These are phyloP conservation scores for Stichodactyla helianthus DNA, from an alignment of 64 coral and sea anemone species.

Conservation along the genomic window DNA sequence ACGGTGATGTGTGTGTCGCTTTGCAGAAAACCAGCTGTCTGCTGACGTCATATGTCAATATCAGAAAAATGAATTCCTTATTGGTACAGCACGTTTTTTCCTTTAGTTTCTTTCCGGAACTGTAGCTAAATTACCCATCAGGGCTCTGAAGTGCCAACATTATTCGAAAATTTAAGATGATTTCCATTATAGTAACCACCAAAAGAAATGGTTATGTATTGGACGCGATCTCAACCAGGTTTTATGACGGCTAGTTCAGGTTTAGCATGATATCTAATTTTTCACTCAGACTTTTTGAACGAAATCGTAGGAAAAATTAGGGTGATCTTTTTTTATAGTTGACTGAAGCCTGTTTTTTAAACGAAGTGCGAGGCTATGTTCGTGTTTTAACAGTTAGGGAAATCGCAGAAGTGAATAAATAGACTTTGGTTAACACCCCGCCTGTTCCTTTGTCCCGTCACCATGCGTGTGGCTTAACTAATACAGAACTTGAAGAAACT, in stretches of 20 bases:
- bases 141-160: not conserved
- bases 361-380: not conserved
- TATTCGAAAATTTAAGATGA: not conserved
- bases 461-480: not conserved
- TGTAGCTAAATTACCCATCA: not conserved
- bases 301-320: not conserved
- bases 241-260: not conserved
- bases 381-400: not conserved
- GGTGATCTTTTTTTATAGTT: not conserved
- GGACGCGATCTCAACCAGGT: not conserved
- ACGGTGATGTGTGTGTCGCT: not conserved
- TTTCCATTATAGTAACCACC: not conserved
- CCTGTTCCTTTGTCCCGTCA: not conserved
- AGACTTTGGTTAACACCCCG: not conserved
- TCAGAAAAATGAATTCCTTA: not conserved
- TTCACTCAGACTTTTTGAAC: not conserved
- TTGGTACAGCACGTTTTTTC: not conserved
- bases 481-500: not conserved
- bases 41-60: not conserved
- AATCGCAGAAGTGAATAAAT: conserved; percentile 5
- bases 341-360: not conserved
- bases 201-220: not conserved
- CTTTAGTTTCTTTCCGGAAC: not conserved
- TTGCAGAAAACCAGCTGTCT: not conserved
- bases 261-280: not conserved